Evolutionary conservation across 2,888 invertebrate genomes (phyloP), one percentile per base, ranked within the genome.

Genomic region (Schrankia costaestrigalis): DNA sequence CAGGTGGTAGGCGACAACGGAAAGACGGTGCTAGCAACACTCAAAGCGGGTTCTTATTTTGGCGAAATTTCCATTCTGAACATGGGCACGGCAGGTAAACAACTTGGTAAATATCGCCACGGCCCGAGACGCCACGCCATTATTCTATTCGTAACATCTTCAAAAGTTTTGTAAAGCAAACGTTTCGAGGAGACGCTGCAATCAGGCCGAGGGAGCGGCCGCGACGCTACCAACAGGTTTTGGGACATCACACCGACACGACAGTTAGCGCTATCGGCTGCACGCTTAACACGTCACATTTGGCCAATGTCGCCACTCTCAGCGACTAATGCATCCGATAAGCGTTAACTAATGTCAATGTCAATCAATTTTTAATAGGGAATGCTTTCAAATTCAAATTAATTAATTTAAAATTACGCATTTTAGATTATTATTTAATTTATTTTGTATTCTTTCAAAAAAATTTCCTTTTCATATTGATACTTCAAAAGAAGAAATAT

Each of bases 41-140:
- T 99, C 74, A 97, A 97, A 89, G 98, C 98, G 68, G 99, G 98
- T 85, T 97, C 97, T 86, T 99, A 99, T 92, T 99, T 99, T 90
- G 99, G 99, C 75, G 99, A 99, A 92, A 99, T 99, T 90, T 97
- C 97, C 90, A 98, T 99, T 90, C 93, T 99, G 89, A 97, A 97
- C 92, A 97, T 97, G 97, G 98, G 98, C 90, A 97, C 97, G 84
- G 98, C 98, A 93, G 97, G 97, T 96, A 95, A 95, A 94, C 94
- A 94, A 91, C 94, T 95, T 93, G 95, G 95, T 95, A 95, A 95
- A 94, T 95, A 95, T 95, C 94, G 77, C 79, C 78, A 78, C 79
- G 84, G 84, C 86, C 86, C 88, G 87, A 86, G 88, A 87, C 79
- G 88, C 86, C 88, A 88, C 88, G 88, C 89, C 88, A 86, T 84